Evolutionary conservation across 2,888 invertebrate genomes (phyloP), one percentile per base, ranked within the genome.

Genomic region (Deroplatys truncata): DNA sequence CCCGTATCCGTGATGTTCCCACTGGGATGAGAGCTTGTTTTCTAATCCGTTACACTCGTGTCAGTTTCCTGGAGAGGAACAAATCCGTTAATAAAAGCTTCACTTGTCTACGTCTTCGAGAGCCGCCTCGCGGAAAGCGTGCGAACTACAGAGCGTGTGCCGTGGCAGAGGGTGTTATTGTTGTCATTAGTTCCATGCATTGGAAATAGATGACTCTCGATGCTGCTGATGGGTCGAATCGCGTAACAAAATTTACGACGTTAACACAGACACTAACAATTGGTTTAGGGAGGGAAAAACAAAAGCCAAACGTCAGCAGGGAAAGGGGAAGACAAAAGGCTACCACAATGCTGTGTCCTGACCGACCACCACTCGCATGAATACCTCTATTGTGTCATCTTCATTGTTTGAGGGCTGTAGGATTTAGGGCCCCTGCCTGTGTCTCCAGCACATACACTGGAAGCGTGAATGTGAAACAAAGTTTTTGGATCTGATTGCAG

Each of bases 251-350:
- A 90, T 90, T 90, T 89, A 90, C 90, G 90, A 90, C 88, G 88
- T 83, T 89, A 87, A 56, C 87, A 90, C 56, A 72, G 56, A 72
- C 89, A 90, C 88, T 89, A 90, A 90, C 90, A 90, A 90, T 89
- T 90, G 90, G 90, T 86, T 89, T 87, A 87, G 31, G 86, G 85
- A 84, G 31, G 88, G 84, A 83, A 87, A 87, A 85, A 89, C 89
- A 89, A 89, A 89, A 89, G 89, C 85, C 89, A 89, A 85, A 89
- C 89, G 89, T 85, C 88, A 84, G 84, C 88, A 83, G 88, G 49
- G 88, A 72, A 85, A 85, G 84, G 49, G 82, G 56, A 85, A 89
- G 89, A 89, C 89, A 89, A 89, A 88, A 88, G 88, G 56, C 20
- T 72, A 72, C 56, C 84, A 84, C 88, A 88, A 88, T 72, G 88